These are phyloP conservation scores for Prunella strophiata DNA, from an alignment of 2,797 vertebrate genomes.

Conservation along the genomic window DNA sequence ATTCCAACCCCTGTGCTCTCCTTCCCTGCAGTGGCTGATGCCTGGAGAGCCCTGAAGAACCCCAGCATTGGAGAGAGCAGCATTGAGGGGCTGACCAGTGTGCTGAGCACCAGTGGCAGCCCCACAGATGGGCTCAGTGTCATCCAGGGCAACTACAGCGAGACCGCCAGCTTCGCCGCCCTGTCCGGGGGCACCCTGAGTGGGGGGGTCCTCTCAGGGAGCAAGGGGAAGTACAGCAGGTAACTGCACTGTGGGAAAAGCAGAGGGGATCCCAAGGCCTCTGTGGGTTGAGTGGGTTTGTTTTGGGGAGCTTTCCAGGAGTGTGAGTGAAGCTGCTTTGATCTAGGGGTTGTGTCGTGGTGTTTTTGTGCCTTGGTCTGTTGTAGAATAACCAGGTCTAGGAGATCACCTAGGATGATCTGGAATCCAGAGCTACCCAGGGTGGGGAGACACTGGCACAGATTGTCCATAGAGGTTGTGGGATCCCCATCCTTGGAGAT, in stretches of 20 bases:
- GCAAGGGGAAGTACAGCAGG: slow-evolving; percentile 94
- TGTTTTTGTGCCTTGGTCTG: background rate
- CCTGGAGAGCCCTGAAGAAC: slow-evolving; percentile 96
- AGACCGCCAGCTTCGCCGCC: slow-evolving; percentile 89
- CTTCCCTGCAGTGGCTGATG: slow-evolving; percentile 84
- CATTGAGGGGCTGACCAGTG: slow-evolving; percentile 92
- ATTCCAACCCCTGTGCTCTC: slow-evolving; percentile 40
- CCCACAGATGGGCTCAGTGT: slow-evolving; percentile 85
- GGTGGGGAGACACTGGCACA: background rate
- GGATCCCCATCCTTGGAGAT: background rate
- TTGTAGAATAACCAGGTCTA: background rate
- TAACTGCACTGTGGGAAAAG: slow-evolving; percentile 14
- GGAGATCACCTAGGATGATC: background rate
- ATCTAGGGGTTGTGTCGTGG: background rate
- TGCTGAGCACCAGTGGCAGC: slow-evolving; percentile 92
- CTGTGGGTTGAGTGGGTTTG: background rate
- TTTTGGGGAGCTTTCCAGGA: background rate
- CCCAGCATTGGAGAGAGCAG: slow-evolving; percentile 97
- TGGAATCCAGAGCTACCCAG: background rate
- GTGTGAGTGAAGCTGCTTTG: background rate
- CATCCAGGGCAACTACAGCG: slow-evolving; percentile 86
- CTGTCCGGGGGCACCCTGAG: slow-evolving; percentile 87
- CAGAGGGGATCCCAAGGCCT: background rate
- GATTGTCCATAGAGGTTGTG: background rate
- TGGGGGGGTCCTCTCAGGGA: slow-evolving; percentile 83